These are phyloP conservation scores for Cyanocitta stelleri DNA, from an alignment of 2,113 vertebrate genomes.

Conservation along the genomic window DNA sequence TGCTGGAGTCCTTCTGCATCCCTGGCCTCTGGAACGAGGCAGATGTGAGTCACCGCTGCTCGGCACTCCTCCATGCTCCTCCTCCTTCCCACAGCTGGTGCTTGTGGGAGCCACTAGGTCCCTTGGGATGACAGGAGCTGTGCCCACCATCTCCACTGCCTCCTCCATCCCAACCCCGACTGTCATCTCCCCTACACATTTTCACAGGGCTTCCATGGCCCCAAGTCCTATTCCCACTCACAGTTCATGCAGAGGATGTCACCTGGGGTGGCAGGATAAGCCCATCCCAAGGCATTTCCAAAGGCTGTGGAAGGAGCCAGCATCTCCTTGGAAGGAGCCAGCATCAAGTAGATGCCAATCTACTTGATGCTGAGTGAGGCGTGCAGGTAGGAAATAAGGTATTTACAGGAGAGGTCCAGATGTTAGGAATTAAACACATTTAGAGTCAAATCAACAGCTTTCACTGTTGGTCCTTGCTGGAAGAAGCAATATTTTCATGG, in stretches of 20 bases:
- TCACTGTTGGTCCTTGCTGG: neutral
- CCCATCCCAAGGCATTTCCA: neutral
- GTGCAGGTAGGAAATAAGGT: neutral
- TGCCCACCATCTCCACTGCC: neutral
- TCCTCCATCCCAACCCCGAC: neutral
- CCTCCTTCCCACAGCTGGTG: neutral
- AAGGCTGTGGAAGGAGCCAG: neutral
- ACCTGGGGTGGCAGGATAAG: neutral
- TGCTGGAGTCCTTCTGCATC: conserved; percentile 98
- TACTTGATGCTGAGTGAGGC: neutral
- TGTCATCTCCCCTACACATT: neutral
- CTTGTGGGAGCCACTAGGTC: neutral
- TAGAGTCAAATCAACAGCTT: neutral
- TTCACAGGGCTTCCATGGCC: neutral
- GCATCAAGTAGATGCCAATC: neutral
- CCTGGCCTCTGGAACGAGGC: conserved; percentile 98
- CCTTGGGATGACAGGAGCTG: neutral
- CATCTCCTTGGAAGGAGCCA: neutral
- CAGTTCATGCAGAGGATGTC: rapidly evolving
- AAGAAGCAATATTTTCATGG: neutral
- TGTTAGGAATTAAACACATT: neutral
- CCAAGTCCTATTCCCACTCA: neutral
- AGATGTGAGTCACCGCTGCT: conserved; percentile 79
- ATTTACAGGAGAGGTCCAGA: neutral
- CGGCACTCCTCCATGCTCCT: neutral